phyloP scores from a whole-genome alignment of 92 coral and sea anemone genomes.

The Epizoanthus scotinus region DNA sequence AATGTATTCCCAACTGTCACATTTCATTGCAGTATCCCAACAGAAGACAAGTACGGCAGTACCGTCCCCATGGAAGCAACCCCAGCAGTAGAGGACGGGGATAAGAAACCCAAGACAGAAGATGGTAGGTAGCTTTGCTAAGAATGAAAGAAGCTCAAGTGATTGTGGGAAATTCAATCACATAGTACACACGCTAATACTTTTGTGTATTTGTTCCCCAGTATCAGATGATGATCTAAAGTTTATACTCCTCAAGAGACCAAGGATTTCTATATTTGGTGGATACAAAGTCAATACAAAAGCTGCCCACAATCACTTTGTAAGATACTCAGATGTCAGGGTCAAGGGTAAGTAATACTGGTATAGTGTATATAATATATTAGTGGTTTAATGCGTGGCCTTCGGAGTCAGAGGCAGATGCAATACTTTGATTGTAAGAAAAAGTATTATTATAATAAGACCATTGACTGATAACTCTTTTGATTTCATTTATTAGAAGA shows the following conservation, averaged over 20 bases:
- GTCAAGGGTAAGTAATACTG: slow-evolving; percentile 73
- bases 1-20: not conserved
- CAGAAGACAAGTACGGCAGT: slow-evolving; percentile 96
- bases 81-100: slow-evolving; percentile 67
- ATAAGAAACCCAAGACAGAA: slow-evolving; percentile 70
- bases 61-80: slow-evolving; percentile 75
- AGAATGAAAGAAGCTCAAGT: not conserved
- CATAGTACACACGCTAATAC: not conserved
- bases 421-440: not conserved
- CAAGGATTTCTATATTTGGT: slow-evolving; percentile 91
- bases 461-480: not conserved
- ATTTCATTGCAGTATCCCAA: slow-evolving; percentile 68
- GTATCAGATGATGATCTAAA: slow-evolving; percentile 91
- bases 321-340: slow-evolving; percentile 90
- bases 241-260: slow-evolving; percentile 91
- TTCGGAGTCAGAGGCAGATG: no score
- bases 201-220: not conserved
- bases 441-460: not conserved
- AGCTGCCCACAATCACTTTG: slow-evolving; percentile 98
- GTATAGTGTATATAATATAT: no score
- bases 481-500: slow-evolving; percentile 65
- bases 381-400: no score
- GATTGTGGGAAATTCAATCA: not conserved
- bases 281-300: slow-evolving; percentile 91
- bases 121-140: slow-evolving; percentile 51